Conservation (phyloP, 1,140 invertebrate species). For the Eueides isabella region DNA sequence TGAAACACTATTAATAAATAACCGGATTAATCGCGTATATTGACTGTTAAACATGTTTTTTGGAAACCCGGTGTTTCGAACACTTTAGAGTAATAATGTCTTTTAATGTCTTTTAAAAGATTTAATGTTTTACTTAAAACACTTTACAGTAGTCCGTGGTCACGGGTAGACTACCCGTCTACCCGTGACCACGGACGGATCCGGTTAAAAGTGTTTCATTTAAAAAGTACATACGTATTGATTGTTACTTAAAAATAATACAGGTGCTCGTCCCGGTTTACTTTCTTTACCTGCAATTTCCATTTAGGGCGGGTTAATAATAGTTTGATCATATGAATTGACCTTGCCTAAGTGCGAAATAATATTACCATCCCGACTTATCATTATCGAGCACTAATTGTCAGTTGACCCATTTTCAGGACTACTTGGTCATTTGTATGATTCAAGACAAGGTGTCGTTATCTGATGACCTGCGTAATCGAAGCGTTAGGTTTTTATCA, state of each 20-base stretch:
- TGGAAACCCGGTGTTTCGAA: too few relatives aligned
- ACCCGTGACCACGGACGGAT: too few relatives aligned
- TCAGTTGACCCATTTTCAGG: slow-evolving; percentile 53
- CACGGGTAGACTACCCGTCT: too few relatives aligned
- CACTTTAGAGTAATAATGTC: too few relatives aligned
- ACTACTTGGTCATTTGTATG: slow-evolving; percentile 30
- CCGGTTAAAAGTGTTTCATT: too few relatives aligned
- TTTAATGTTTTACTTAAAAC: too few relatives aligned
- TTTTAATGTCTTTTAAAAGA: too few relatives aligned
- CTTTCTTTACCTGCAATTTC: background rate
- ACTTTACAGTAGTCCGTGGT: too few relatives aligned
- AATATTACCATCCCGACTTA: slow-evolving; percentile 58
- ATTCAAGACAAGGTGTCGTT: slow-evolving; percentile 9
- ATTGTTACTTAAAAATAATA: background rate
- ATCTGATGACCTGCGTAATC: background rate
- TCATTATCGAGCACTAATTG: slow-evolving; percentile 56
- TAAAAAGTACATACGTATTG: too few relatives aligned
- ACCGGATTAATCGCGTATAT: too few relatives aligned
- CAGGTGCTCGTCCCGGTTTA: background rate
- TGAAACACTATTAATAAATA: too few relatives aligned
- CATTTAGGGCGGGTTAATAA: background rate
- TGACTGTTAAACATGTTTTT: too few relatives aligned
- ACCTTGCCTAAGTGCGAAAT: slow-evolving; percentile 43
- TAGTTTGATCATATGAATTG: slow-evolving; percentile 15
- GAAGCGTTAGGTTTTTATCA: slow-evolving; percentile 2